A percentile compares a stretch with the other conserved stretches of the same genome.
Evolutionary conservation across 2,888 invertebrate genomes (phyloP).

Genomic region (Erebia aethiops): DNA sequence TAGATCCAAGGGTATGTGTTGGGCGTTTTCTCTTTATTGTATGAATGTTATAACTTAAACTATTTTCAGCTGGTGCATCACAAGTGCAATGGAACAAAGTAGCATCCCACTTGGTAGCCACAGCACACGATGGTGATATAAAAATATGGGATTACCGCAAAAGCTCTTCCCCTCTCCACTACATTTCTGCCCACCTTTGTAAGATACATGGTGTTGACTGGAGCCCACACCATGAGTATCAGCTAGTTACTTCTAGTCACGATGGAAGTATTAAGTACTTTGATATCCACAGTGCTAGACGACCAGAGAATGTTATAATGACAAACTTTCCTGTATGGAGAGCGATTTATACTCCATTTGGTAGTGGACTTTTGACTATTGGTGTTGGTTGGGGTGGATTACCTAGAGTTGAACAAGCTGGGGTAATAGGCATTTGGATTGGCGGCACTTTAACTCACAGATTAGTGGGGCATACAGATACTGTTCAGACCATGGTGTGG

Average conservation of each 20-base stretch:
- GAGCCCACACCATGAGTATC: conserved; percentile 93
- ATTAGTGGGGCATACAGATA: conserved; percentile 96
- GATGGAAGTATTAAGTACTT: conserved; percentile 98
- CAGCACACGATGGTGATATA: conserved; percentile 97
- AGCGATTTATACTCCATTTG: conserved; percentile 96
- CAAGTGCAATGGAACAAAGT: conserved; percentile 97
- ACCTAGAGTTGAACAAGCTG: conserved; percentile 90
- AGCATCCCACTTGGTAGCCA: conserved; percentile 92
- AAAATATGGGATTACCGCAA: conserved; percentile 98
- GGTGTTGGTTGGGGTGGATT: conserved; percentile 94
- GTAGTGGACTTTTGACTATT: conserved; percentile 94
- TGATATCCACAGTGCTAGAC: conserved; percentile 92
- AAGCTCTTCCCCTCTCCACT: conserved; percentile 92
- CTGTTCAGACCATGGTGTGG: conserved; percentile 98
- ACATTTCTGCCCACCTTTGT: conserved; percentile 94
- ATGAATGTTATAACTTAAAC: no score
- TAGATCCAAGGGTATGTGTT: no score
- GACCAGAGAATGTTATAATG: conserved; percentile 92
- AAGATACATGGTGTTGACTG: conserved; percentile 97
- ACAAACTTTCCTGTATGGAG: conserved; percentile 96
- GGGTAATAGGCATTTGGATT: conserved; percentile 81
- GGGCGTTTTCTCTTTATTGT: no score
- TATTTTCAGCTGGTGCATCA: conserved; percentile 89
- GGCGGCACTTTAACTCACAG: conserved; percentile 90
- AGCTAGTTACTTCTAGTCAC: conserved; percentile 95